A percentile compares a stretch with the other conserved stretches of the same genome.
Conservation (phyloP, 2,797 vertebrate genomes). For the Emydoidea blandingii region DNA sequence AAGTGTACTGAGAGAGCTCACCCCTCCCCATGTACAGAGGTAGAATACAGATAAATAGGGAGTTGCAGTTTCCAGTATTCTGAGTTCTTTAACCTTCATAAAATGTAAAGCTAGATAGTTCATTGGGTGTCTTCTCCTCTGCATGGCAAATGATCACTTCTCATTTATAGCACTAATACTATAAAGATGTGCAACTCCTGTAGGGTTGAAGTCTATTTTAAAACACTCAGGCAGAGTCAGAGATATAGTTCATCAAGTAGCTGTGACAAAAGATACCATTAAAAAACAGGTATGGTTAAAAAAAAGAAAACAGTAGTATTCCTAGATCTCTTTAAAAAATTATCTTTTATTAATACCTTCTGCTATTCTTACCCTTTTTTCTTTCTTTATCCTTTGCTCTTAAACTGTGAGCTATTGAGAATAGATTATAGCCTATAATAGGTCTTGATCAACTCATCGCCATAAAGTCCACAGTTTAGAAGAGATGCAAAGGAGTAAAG, state of each 20-base stretch:
- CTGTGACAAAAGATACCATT: not conserved
- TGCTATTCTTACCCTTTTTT: not conserved
- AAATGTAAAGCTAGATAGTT: not conserved
- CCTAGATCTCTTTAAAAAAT: not conserved
- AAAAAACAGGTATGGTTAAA: not conserved
- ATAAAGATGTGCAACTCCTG: not conserved
- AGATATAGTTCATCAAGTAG: not conserved
- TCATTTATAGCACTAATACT: not conserved
- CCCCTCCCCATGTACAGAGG: not conserved
- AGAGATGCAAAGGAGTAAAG: not conserved
- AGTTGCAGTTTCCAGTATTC: not conserved
- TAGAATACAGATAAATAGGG: not conserved
- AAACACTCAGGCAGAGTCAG: not conserved
- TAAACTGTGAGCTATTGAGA: not conserved
- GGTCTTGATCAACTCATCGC: conserved; percentile 31
- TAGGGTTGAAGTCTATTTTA: not conserved
- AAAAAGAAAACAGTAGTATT: not conserved
- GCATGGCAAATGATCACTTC: not conserved
- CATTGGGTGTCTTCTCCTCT: not conserved
- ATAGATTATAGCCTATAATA: not conserved
- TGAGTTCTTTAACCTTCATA: not conserved
- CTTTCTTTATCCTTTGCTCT: not conserved
- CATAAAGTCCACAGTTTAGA: not conserved
- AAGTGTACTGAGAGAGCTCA: conserved; percentile 3
- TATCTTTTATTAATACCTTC: not conserved